Conservation (phyloP, 2,797 vertebrate species). For the Uromys caudimaculatus region DNA sequence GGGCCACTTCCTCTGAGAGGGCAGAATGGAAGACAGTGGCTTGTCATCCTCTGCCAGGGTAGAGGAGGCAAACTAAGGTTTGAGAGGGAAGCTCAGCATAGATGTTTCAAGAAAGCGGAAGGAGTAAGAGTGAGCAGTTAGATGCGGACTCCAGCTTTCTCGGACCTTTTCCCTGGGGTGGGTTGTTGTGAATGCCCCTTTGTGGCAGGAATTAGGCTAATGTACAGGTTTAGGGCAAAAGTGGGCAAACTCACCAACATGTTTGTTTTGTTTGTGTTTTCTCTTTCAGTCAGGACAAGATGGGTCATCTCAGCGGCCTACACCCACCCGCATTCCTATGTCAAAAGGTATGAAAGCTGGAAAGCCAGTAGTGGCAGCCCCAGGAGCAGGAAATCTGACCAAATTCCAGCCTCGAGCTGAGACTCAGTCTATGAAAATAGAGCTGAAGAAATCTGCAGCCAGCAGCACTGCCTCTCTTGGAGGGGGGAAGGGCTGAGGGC, state of each 20-base stretch:
- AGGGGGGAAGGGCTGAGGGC: constrained; percentile 93
- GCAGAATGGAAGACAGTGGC: neutral
- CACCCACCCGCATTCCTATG: constrained; percentile 94
- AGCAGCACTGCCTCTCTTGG: constrained; percentile 90
- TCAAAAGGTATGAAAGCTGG: constrained; percentile 96
- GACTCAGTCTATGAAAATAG: constrained; percentile 97
- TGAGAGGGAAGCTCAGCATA: neutral
- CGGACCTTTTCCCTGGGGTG: neutral
- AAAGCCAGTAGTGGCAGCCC: constrained; percentile 93
- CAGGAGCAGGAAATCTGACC: constrained; percentile 93
- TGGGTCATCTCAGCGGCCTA: constrained; percentile 90
- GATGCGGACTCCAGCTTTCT: neutral
- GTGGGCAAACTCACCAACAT: neutral
- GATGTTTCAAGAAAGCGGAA: neutral
- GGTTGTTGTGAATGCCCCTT: neutral
- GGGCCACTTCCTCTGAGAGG: neutral
- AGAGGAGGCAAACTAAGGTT: neutral
- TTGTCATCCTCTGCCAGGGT: neutral
- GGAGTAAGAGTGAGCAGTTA: neutral
- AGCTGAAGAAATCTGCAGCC: constrained; percentile 94
- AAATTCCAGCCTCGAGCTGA: constrained; percentile 94
- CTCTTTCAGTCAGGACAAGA: constrained; percentile 92
- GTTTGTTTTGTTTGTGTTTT: constrained; percentile 1
- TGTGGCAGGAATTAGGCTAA: neutral
- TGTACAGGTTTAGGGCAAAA: neutral